These are phyloP conservation scores for Chloromyia formosa DNA, from an alignment of 2,888 invertebrate species.

Conservation along the genomic window DNA sequence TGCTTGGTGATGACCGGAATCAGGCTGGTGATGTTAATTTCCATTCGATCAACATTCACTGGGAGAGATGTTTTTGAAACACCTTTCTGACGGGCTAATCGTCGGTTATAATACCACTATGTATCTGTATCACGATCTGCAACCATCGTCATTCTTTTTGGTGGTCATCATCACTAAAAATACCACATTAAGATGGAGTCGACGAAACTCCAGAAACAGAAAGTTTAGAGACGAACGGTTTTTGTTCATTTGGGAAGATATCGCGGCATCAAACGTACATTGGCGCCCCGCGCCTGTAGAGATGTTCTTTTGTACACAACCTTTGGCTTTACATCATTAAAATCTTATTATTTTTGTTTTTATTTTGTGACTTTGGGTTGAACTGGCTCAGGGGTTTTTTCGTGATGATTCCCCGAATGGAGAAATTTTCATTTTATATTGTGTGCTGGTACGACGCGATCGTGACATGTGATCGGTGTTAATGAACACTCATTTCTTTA, in stretches of 20 bases:
- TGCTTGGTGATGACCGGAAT: too few relatives aligned
- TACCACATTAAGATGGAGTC: conserved; percentile 5
- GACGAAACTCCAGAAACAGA: conserved; percentile 11
- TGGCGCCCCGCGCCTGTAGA: not conserved
- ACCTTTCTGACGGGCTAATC: too few relatives aligned
- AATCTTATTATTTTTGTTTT: not conserved
- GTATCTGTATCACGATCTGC: not conserved
- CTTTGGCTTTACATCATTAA: not conserved
- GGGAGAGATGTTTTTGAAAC: too few relatives aligned
- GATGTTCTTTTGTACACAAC: not conserved
- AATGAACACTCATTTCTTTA: not conserved
- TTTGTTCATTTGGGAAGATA: conserved; percentile 9
- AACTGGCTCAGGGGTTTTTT: too few relatives aligned
- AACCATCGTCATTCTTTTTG: not conserved
- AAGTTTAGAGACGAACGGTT: not conserved
- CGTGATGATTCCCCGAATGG: not conserved
- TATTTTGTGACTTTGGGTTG: not conserved
- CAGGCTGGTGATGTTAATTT: too few relatives aligned
- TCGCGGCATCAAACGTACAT: not conserved
- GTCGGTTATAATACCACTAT: not conserved
- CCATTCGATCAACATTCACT: too few relatives aligned
- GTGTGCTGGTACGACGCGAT: not conserved
- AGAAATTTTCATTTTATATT: conserved; percentile 13
- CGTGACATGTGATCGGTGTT: not conserved
- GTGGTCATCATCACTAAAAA: conserved; percentile 9